Evolutionary conservation across 2,797 vertebrate genomes (phyloP).

Genomic region (Rhincodon typus): DNA sequence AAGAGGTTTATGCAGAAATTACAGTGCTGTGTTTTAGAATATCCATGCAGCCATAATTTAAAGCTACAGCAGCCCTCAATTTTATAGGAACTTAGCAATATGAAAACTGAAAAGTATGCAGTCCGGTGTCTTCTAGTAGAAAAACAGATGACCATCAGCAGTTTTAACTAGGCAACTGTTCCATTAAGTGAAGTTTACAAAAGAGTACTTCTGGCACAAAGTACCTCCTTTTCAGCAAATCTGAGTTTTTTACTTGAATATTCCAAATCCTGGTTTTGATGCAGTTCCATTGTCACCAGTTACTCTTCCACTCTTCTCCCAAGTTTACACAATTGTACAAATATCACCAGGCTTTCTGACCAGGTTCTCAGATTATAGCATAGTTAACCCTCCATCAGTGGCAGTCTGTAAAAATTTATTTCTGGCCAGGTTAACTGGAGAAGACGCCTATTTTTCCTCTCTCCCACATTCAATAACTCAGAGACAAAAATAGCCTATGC

Average conservation of each 20-base stretch:
- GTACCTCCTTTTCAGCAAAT: background rate
- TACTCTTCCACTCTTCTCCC: background rate
- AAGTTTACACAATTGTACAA: background rate
- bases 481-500: background rate
- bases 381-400: background rate
- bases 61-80: background rate
- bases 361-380: background rate
- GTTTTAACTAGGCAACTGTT: background rate
- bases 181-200: background rate
- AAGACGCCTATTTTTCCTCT: background rate
- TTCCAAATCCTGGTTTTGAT: background rate
- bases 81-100: background rate
- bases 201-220: background rate
- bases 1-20: constrained; percentile 5
- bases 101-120: background rate
- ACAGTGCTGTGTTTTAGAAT: background rate
- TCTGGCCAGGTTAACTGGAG: background rate
- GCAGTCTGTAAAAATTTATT: background rate
- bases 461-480: background rate
- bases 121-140: background rate
- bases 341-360: background rate
- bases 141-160: background rate
- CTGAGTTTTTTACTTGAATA: background rate
- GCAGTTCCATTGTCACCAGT: background rate
- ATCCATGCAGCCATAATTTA: background rate